These are phyloP conservation scores for Cynopterus sphinx DNA, from an alignment of 2,797 vertebrate species.

Conservation along the genomic window DNA sequence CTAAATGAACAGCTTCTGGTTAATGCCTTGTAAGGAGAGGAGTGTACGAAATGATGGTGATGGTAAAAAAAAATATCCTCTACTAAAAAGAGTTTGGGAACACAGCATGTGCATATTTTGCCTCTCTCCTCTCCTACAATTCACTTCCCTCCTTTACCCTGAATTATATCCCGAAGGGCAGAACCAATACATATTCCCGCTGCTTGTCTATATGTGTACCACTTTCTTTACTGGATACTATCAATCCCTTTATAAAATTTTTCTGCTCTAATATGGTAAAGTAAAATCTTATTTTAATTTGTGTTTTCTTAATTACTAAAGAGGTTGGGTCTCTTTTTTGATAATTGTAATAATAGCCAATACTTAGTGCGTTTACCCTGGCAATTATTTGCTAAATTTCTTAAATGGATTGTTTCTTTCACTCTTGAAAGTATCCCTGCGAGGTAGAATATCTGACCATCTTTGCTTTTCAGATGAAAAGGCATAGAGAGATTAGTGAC, in stretches of 20 bases:
- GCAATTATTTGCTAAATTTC: background rate
- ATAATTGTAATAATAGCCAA: background rate
- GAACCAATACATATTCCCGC: background rate
- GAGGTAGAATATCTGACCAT: background rate
- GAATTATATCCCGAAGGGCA: background rate
- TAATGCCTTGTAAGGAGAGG: background rate
- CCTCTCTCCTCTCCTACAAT: background rate
- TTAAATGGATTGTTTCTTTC: background rate
- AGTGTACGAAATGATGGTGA: background rate
- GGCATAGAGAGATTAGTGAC: background rate
- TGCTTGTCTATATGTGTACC: background rate
- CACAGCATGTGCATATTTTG: background rate
- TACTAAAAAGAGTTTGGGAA: background rate
- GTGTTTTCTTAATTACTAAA: background rate
- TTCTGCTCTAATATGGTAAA: background rate
- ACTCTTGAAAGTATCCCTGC: background rate
- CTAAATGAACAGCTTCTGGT: background rate
- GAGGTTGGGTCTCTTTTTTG: background rate
- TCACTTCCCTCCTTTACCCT: background rate
- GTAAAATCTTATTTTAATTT: slow-evolving; percentile 23
- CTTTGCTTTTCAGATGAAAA: slow-evolving; percentile 21
- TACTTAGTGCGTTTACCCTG: background rate
- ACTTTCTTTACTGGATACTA: background rate
- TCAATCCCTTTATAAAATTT: background rate
- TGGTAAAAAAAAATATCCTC: background rate